phyloP scores from a whole-genome alignment of 2,113 vertebrate genomes.

The Hymenochirus boettgeri region DNA sequence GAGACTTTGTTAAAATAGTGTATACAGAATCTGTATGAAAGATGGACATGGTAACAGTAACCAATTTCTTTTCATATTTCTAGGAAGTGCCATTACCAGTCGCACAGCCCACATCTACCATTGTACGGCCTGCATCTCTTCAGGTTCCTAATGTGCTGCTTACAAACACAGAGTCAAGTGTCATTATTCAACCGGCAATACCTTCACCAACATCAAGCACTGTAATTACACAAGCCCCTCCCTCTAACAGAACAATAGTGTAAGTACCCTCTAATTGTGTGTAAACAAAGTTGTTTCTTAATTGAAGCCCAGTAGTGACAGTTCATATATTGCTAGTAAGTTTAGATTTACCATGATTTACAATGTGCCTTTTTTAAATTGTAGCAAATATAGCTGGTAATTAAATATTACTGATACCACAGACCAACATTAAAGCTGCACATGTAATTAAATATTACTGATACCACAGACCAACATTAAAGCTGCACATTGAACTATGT shows the following conservation, averaged over 20 bases:
- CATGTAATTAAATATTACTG: too few relatives aligned
- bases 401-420: too few relatives aligned
- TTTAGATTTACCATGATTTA: too few relatives aligned
- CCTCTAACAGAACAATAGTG: conserved; percentile 95
- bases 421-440: too few relatives aligned
- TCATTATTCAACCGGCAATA: conserved; percentile 97
- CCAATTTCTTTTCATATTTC: conserved; percentile 42
- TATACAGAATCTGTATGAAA: background rate
- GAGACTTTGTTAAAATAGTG: too few relatives aligned
- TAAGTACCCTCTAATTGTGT: conserved; percentile 68
- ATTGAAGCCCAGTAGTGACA: too few relatives aligned
- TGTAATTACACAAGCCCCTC: conserved; percentile 97
- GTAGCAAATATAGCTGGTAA: too few relatives aligned
- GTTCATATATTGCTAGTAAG: too few relatives aligned
- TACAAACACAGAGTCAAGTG: conserved; percentile 92
- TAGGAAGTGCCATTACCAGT: conserved; percentile 91
- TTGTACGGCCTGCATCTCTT: conserved; percentile 94
- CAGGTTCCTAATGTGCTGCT: conserved; percentile 97
- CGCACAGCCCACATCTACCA: conserved; percentile 90
- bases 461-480: too few relatives aligned
- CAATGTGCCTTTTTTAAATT: too few relatives aligned
- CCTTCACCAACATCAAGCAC: conserved; percentile 97
- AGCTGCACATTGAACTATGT: too few relatives aligned
- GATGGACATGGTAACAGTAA: background rate
- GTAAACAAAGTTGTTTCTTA: too few relatives aligned